Base-by-base conservation (phyloP, 1,140 invertebrate species). In the Apocrypta bakeri region DNA sequence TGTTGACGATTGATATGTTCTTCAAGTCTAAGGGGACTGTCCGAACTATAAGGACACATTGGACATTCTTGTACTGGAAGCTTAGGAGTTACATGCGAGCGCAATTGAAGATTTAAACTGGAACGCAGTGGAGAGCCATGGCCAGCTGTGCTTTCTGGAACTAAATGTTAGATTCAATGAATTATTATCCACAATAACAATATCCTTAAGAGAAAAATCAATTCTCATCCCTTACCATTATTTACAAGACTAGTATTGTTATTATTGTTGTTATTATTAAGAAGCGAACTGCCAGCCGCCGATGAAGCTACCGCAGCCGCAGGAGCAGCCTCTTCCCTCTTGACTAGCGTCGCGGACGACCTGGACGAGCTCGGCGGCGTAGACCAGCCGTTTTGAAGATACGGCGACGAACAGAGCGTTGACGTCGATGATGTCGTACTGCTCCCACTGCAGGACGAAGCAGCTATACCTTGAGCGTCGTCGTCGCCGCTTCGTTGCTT, bases 1-100 rank as follows among this genome's bases (percentile, higher is more conserved):
- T 98, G 97, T 86, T 94, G 93, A 76, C 95, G 92, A 89, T 97
- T 97, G 86, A 98, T 96, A 92, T 98, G 97, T 86, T 96, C 95
- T 90, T 97, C 95, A 71, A 98, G 92, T 85, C 95, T 94, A 66
- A 93, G 91, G 0, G 96, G 95, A 90, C 94, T 96, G 86, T 94
- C 93, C 84, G 96, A 96, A 85, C 92, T 95, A 89, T 95, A 96
- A 85, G 95, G 94, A 93, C 97, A 98, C 90, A 98, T 93, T 27
- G 96, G 95, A 91, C 97, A 98, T 90, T 95, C 88, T 87, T 90
- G 90, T 83, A 90, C 86, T 85, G 87, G 89, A 84, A 87, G 88
- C 86, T 92, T 92, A 68, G 90, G 89, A 73, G 88, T 88, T 63
- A 91, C 89, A 68, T 91, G 89, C 37, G 90, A 90, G 82, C 88